Evolutionary conservation across 2,888 invertebrate species (phyloP), one percentile per base, ranked within the genome.

Genomic region (Neoitamus cyanurus): DNA sequence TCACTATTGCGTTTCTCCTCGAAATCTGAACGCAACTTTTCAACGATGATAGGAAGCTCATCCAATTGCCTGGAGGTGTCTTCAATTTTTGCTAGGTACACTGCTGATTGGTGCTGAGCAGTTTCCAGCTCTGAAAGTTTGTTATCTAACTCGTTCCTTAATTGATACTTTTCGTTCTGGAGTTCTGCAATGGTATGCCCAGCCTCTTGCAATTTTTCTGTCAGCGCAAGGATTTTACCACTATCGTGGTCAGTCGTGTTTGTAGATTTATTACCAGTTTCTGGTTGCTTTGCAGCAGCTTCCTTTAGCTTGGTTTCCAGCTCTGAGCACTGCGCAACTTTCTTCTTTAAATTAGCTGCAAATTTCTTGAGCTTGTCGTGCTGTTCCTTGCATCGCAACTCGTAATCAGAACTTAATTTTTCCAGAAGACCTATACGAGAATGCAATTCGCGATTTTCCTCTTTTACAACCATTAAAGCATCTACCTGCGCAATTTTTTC

Each of bases 281-380:
- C 31, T 15, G 46, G 48, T 30, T 46, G 30, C 5, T n/a, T 25
- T n/a, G 0, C 31, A 31, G 0, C 4, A 15, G 58, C 5, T 31
- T 78, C 78, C 89, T 87, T 90, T 87, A 88, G 89, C 89, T 92
- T 94, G 70, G 90, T 89, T 90, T 96, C 95, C 42, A 95, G 90
- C 86, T 96, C 95, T 42, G 93, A 92, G 87, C 94, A 94, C 86
- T 94, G 92, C 0, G 92, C 89, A 0, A 93, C 92, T 88, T 95
- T 96, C 89, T 95, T 96, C 89, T 96, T 96, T 9, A 96, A 92
- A 88, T 94, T 95, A 0, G 94, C 93, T 0, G 95, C 96, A 88
- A 95, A 94, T 88, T 96, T 96, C 88, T 96, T 96, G 88, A 96
- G 92, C 90, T 96, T 96, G 84, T 96, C 96, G 83, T 95, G 90